Conservation (phyloP, 2,113 vertebrate genomes). For the Chaetodon trifascialis region DNA sequence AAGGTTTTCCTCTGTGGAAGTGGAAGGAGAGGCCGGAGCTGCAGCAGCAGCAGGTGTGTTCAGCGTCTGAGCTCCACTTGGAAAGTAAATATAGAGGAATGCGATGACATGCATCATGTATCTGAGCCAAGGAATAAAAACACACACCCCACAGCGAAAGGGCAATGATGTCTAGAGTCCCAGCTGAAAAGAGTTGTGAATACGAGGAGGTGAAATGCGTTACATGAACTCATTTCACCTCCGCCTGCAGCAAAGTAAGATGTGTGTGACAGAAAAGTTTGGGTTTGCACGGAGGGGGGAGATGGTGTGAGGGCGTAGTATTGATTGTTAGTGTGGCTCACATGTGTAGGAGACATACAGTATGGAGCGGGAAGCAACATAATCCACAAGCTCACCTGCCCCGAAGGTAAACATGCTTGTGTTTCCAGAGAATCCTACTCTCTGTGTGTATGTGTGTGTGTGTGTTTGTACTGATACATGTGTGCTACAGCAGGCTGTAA, state of each 20-base stretch:
- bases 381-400: constrained; percentile 59
- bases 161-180: not conserved
- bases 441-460: constrained; percentile 1
- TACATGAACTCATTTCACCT: constrained; percentile 15
- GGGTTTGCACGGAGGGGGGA: constrained; percentile 38
- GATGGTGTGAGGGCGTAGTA: constrained; percentile 35
- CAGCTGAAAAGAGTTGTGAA: not conserved
- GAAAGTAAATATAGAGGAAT: constrained; percentile 46
- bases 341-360: not conserved
- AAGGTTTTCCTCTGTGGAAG: constrained; percentile 4
- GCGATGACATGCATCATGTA: constrained; percentile 23
- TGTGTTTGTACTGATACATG: not conserved
- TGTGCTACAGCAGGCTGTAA: constrained; percentile 27
- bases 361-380: constrained; percentile 16
- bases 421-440: constrained; percentile 26
- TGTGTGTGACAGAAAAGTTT: constrained; percentile 40
- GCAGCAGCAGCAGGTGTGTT: constrained; percentile 27
- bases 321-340: not conserved
- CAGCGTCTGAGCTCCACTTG: not conserved
- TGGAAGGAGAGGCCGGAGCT: constrained; percentile 1
- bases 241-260: constrained; percentile 13
- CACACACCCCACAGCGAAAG: constrained; percentile 10
- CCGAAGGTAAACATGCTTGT: constrained; percentile 59
- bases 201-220: not conserved
- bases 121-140: constrained; percentile 30